Conservation (phyloP, 2,888 invertebrate species). For the Idaea aversata region DNA sequence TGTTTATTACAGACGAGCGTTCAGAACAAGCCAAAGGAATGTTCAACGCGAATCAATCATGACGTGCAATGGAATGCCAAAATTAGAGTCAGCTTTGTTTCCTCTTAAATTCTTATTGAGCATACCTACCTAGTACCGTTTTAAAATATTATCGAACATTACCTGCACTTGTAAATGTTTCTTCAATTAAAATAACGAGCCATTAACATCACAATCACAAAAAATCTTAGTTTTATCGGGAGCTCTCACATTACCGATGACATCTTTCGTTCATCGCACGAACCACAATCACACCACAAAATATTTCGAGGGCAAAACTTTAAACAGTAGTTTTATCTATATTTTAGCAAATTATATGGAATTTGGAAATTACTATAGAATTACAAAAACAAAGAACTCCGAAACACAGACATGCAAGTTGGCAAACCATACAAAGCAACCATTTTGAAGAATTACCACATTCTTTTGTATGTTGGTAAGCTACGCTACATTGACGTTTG, state of each 20-base stretch:
- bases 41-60: constrained; percentile 60
- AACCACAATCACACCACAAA: constrained; percentile 42
- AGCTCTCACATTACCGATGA: constrained; percentile 80
- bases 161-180: constrained; percentile 62
- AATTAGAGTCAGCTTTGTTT: constrained; percentile 71
- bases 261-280: constrained; percentile 66
- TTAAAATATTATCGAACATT: constrained; percentile 31
- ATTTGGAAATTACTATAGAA: constrained; percentile 49
- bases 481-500: constrained; percentile 54
- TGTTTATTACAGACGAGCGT: constrained; percentile 16
- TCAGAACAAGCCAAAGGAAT: constrained; percentile 42
- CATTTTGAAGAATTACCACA: constrained; percentile 88
- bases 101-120: constrained; percentile 25
- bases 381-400: constrained; percentile 77
- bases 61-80: constrained; percentile 75
- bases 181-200: constrained; percentile 53
- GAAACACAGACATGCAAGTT: constrained; percentile 80
- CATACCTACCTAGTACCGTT: constrained; percentile 4
- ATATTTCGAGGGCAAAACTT: constrained; percentile 42
- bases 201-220: constrained; percentile 67
- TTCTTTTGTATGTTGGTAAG: constrained; percentile 78
- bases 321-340: constrained; percentile 39
- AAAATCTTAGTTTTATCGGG: constrained; percentile 67
- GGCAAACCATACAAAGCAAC: constrained; percentile 84
- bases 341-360: constrained; percentile 45